A percentile compares a stretch with the other conserved stretches of the same genome.
Conservation (phyloP, 35 echinoderm and acorn worm genomes). For the Apostichopus californicus region DNA sequence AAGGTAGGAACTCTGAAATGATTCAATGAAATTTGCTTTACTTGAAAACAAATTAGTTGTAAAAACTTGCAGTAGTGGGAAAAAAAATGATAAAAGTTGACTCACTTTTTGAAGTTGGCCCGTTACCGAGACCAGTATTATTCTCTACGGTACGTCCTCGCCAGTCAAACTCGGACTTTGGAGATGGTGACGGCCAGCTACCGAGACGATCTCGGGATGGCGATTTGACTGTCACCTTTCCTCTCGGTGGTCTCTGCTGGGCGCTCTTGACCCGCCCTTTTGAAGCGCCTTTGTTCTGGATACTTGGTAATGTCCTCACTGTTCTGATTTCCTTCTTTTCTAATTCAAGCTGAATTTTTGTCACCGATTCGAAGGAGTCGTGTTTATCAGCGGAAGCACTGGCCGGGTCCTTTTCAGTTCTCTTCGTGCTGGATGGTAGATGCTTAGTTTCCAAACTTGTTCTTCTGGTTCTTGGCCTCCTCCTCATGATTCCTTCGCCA, state of each 20-base stretch:
- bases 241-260: not conserved
- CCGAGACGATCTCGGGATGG: not conserved
- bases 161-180: slow-evolving; percentile 18
- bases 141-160: not conserved
- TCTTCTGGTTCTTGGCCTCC: not conserved
- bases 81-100: too few species aligned
- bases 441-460: not conserved
- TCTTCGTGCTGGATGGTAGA: not conserved
- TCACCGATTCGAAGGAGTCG: not conserved
- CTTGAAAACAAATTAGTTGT: too few species aligned
- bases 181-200: slow-evolving; percentile 3
- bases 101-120: too few species aligned
- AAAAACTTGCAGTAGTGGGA: too few species aligned
- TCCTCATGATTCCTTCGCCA: not conserved
- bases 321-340: not conserved
- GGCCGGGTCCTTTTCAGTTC: not conserved
- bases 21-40: too few species aligned
- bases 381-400: not conserved
- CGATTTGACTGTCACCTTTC: not conserved
- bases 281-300: not conserved
- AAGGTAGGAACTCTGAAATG: too few species aligned
- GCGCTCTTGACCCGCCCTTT: not conserved
- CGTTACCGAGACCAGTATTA: not conserved
- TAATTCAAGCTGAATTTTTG: not conserved
- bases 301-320: not conserved